Conservation (phyloP, 2,797 vertebrate genomes). For the Hafferia zeledoni region DNA sequence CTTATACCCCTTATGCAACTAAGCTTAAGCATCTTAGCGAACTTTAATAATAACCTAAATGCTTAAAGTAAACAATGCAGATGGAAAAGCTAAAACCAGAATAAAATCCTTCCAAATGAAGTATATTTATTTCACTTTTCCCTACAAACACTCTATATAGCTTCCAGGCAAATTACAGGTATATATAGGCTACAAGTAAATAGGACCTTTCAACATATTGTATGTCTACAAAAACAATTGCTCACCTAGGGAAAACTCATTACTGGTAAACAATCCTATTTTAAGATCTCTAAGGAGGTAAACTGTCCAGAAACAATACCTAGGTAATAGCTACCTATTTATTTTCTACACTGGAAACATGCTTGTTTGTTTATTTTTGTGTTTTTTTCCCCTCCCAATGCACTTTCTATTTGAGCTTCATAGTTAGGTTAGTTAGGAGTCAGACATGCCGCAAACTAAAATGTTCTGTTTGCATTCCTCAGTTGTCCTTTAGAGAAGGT, state of each 20-base stretch:
- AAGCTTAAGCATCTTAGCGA: background rate
- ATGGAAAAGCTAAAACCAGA: background rate
- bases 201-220: background rate
- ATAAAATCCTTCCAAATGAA: background rate
- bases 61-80: background rate
- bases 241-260: slow-evolving; percentile 47
- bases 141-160: background rate
- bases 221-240: background rate
- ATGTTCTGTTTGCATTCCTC: background rate
- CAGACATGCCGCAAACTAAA: slow-evolving; percentile 34
- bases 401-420: background rate
- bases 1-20: background rate
- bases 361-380: background rate
- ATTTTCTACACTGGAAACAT: background rate
- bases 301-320: slow-evolving; percentile 39
- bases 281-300: slow-evolving; percentile 42
- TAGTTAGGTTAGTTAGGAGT: slow-evolving; percentile 42
- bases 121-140: background rate
- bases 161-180: slow-evolving; percentile 4
- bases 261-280: slow-evolving; percentile 46
- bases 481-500: slow-evolving; percentile 26
- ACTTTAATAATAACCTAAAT: background rate
- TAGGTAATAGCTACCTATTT: slow-evolving; percentile 52
- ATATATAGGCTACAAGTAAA: slow-evolving; percentile 3
- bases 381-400: background rate